A percentile compares a stretch with the other conserved stretches of the same genome.
phyloP scores from a whole-genome alignment of 2,888 invertebrate genomes.

The Habroteleia sp. region DNA sequence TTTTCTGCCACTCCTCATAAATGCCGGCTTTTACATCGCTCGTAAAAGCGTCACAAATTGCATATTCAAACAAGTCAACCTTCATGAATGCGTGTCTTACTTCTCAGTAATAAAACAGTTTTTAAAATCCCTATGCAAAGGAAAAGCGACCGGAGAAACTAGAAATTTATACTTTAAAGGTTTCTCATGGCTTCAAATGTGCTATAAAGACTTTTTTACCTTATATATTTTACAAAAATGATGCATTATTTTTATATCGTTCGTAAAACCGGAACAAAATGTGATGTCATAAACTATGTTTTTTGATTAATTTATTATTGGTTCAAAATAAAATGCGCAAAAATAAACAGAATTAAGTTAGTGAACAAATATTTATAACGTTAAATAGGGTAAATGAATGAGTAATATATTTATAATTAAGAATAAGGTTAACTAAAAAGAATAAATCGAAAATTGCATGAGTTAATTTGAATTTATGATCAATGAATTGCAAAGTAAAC shows the following conservation, averaged over 20 bases:
- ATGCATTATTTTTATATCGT: conserved; percentile 1
- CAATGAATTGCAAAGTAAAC: conserved; percentile 23
- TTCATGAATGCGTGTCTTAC: conserved; percentile 57
- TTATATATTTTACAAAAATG: conserved; percentile 25
- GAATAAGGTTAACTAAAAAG: too few relatives aligned
- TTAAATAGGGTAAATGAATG: neutral
- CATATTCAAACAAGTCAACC: conserved; percentile 64
- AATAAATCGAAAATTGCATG: conserved; percentile 16
- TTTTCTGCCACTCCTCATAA: conserved; percentile 57
- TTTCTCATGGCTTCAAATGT: conserved; percentile 37
- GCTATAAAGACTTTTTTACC: conserved; percentile 70
- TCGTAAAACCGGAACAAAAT: conserved; percentile 5
- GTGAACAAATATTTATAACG: too few relatives aligned
- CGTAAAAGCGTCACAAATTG: conserved; percentile 64
- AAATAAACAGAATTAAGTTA: too few relatives aligned
- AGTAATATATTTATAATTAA: conserved; percentile 24
- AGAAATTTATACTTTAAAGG: conserved; percentile 37
- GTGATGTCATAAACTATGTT: conserved; percentile 4
- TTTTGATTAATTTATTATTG: neutral
- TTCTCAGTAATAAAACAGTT: conserved; percentile 58
- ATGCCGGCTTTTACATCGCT: conserved; percentile 61
- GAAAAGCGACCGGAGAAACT: conserved; percentile 49
- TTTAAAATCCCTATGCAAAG: conserved; percentile 32
- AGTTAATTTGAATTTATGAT: conserved; percentile 20
- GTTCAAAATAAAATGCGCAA: neutral